Evolutionary conservation across 2,888 invertebrate genomes (phyloP).

Genomic region (Sphecodes monilicornis): DNA sequence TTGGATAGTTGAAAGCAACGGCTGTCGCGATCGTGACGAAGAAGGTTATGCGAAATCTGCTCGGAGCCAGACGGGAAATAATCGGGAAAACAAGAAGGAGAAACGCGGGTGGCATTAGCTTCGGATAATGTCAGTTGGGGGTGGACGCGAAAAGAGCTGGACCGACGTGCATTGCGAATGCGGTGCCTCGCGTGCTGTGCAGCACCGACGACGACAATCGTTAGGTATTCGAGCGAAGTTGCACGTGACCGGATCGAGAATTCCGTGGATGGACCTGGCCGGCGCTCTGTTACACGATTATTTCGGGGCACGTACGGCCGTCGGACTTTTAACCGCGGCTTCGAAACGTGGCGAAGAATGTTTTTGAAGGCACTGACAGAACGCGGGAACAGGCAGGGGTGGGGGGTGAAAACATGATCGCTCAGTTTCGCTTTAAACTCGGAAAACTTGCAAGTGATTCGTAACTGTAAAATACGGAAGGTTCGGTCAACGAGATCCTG

Average conservation of each 20-base stretch:
- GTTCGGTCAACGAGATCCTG: not conserved
- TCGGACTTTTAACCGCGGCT: constrained; percentile 59
- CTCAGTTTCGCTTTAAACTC: not conserved
- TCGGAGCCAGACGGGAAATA: not conserved
- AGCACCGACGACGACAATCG: constrained; percentile 59
- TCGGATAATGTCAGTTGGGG: not conserved
- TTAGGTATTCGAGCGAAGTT: constrained; percentile 57
- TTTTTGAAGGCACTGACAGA: constrained; percentile 27
- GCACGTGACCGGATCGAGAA: constrained; percentile 64
- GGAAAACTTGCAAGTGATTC: constrained; percentile 5
- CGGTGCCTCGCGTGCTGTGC: constrained; percentile 38
- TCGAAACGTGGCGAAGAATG: constrained; percentile 56
- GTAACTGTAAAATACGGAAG: constrained; percentile 2
- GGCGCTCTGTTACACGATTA: constrained; percentile 56
- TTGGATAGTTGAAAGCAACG: not conserved
- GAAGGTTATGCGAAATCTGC: not conserved
- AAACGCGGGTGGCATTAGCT: constrained; percentile 18
- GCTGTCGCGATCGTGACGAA: not conserved
- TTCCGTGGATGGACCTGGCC: constrained; percentile 49
- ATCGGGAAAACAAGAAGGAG: not conserved
- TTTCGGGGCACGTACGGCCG: constrained; percentile 61
- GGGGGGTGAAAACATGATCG: not conserved
- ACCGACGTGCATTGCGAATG: constrained; percentile 42
- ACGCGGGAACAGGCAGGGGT: not conserved
- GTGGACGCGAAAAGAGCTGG: constrained; percentile 3